A percentile compares a stretch with the other conserved stretches of the same genome.
Evolutionary conservation across 2,888 invertebrate species (phyloP).

Genomic region (Meloe dianella): DNA sequence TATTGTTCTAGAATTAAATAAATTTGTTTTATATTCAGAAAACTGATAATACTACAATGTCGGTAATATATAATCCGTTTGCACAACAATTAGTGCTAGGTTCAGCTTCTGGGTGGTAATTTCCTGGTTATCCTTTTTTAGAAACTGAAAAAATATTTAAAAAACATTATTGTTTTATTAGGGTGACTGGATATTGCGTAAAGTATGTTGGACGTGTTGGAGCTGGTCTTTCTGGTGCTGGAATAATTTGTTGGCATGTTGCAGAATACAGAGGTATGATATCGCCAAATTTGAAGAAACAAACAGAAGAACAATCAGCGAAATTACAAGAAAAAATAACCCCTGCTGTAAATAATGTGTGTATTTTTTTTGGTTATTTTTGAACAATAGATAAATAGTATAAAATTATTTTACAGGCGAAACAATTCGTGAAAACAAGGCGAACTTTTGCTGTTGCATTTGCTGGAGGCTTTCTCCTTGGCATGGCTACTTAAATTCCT

Average conservation of each 20-base stretch:
- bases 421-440: slow-evolving; percentile 18
- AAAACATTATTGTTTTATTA: background rate
- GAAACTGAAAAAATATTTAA: background rate
- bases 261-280: slow-evolving; percentile 24
- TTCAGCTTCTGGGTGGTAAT: slow-evolving; percentile 1
- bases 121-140: too few species aligned
- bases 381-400: background rate
- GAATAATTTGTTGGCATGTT: slow-evolving; percentile 21
- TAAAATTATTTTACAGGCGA: slow-evolving; percentile 22
- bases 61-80: background rate
- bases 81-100: background rate
- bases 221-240: slow-evolving; percentile 19
- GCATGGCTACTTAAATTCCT: slow-evolving; percentile 19
- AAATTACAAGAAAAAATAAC: slow-evolving; percentile 17
- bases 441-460: slow-evolving; percentile 27
- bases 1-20: background rate
- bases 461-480: slow-evolving; percentile 27
- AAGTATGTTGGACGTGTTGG: slow-evolving; percentile 16
- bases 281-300: slow-evolving; percentile 19
- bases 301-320: slow-evolving; percentile 16
- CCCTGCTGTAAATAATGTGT: slow-evolving; percentile 19
- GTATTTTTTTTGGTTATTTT: background rate
- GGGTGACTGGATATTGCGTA: slow-evolving; percentile 22
- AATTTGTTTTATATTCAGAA: background rate
- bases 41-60: background rate